Base-by-base conservation (phyloP, 2,888 invertebrate genomes). In the Mythimna ferrago region DNA sequence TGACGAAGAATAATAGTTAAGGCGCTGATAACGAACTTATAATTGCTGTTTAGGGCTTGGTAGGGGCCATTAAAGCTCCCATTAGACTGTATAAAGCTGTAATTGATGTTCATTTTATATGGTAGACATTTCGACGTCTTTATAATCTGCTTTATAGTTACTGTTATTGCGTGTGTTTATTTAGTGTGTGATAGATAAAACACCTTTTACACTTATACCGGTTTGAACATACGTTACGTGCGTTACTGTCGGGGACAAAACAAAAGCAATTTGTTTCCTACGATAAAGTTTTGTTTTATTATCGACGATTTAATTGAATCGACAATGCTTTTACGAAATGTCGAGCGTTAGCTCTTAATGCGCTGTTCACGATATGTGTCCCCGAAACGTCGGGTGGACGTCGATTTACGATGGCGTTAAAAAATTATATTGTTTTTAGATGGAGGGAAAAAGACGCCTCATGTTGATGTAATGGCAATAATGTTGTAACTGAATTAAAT, bases 1-100 rank as follows among this genome's bases (percentile, higher is more conserved):
- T 80, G 79, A 80, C 72, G 73, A 85, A 81, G 81, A 83, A 82
- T 79, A 71, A 82, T 81, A 72, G 79, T 65, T 76, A 74, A 69
- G 75, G 53, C 41, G 73, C 72, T 75, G 82, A 84, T 86, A 86
- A 85, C 76, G 62, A 76, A 81, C 76, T 84, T 86, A 81, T 86
- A 88, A 86, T 86, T 84, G 83, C 78, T 80, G 83, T 84, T 85
- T 83, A 76, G 81, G 71, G 67, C 73, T 72, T 80, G 61, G 71
- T 63, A 44, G 63, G 62, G 67, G 75, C 75, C 73, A 82, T 86
- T 85, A 83, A 79, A 79, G 57, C 69, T 44, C 61, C 80, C 75
- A 84, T 86, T 81, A 82, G 44, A 73, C 67, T 26, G 61, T 66
- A 72, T 78, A 72, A 84, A 78, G 72, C 63, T 69, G 44, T 77